Percentiles rank a stretch among this genome's conserved stretches.
Conservation (phyloP, 2,113 vertebrate species). For the Oncorhynchus nerka region DNA sequence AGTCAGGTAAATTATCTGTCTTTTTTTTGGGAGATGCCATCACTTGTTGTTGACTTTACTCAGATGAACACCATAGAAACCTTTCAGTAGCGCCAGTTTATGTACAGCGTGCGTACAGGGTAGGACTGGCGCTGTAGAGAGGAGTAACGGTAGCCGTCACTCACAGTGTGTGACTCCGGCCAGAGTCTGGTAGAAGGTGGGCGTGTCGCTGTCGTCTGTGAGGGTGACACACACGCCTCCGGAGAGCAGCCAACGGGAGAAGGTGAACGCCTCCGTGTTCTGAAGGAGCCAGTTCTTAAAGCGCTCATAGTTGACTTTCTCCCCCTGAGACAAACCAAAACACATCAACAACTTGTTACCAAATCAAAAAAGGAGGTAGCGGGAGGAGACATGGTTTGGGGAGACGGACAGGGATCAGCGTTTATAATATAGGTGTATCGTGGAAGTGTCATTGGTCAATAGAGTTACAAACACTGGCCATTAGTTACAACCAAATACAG, state of each 20-base stretch:
- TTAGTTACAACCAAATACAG: no score
- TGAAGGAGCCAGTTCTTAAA: constrained; percentile 94
- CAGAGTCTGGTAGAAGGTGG: constrained; percentile 98
- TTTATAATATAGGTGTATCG: no score
- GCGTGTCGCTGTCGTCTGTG: constrained; percentile 97
- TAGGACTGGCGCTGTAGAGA: neutral
- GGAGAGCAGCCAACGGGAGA: constrained; percentile 95
- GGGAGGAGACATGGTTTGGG: no score
- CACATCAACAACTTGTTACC: constrained; percentile 1
- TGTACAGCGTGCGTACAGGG: neutral
- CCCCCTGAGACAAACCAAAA: constrained; percentile 75
- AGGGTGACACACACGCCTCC: constrained; percentile 95
- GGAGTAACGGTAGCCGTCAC: constrained; percentile 48
- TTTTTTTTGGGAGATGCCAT: no score
- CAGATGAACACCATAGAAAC: no score
- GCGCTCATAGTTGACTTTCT: constrained; percentile 97
- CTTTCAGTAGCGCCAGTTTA: no score
- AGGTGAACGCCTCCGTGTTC: constrained; percentile 96
- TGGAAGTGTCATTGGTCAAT: no score
- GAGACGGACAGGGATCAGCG: no score
- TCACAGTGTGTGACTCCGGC: constrained; percentile 98
- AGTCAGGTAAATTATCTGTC: no score
- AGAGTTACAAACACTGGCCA: no score
- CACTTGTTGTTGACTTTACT: no score
- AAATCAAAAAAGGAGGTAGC: no score